Base-by-base conservation (phyloP, 1,140 invertebrate genomes). In the Cydia strobilella region DNA sequence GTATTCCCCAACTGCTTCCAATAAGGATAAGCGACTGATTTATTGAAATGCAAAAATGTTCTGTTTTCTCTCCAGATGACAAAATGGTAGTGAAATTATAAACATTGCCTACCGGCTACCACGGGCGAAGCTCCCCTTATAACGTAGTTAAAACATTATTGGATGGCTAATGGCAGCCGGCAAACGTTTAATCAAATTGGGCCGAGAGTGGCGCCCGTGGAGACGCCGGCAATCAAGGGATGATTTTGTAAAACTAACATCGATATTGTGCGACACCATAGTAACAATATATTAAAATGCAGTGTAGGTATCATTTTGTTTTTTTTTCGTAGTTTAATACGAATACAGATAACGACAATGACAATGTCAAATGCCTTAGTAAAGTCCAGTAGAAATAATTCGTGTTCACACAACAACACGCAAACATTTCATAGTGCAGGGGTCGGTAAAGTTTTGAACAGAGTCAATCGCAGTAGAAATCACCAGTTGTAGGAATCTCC, bases 151-250 rank as follows among this genome's bases (percentile, higher is more conserved):
- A 59, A 59, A 54, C 51, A 54, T 10, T 59, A 59, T 59, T 59
- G 54, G 54, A 59, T 10, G 54, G 54, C 20, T 23, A 59, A 59
- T 59, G 20, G 18, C 54, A 23, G 54, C 54, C 54, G 23, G 18
- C n/a, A 20, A 23, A 69, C 65, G 31, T 42, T 69, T 35, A 69
- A 69, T 69, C n/a, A 18, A 69, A 69, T 69, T 69, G 65, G 65
- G 65, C 27, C 65, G 18, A 69, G 65, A 69, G 31, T 18, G 65
- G 6, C 27, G 65, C 27, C 27, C 65, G 35, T n/a, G 31, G 27
- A 18, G 31, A 69, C n/a, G 27, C 63, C 63, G 27, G 23, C 27
- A 31, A 69, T 69, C 35, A 69, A 5, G 35, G 39, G 65, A 15
- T 1, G 12, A 66, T 15, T 39, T 69, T n/a, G 0, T 27, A 69